Conservation (phyloP, 2,888 invertebrate species). For the Aromia moschata region DNA sequence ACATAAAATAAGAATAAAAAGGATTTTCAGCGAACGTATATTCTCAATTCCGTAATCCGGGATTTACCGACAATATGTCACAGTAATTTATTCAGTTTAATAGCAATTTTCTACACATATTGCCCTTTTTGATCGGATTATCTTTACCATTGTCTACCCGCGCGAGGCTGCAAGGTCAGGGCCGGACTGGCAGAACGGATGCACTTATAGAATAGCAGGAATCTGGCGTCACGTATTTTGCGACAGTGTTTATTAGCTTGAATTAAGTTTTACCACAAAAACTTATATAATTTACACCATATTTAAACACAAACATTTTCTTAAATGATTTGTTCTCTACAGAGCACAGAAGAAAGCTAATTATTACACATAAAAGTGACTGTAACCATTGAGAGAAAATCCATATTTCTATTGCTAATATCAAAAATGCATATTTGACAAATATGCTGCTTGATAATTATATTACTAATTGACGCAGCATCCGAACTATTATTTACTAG, state of each 20-base stretch:
- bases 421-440: too few relatives aligned
- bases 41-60: slow-evolving; percentile 55
- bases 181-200: neutral
- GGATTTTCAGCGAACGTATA: slow-evolving; percentile 33
- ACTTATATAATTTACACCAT: neutral
- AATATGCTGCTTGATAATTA: too few relatives aligned
- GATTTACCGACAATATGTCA: slow-evolving; percentile 54
- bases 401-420: too few relatives aligned
- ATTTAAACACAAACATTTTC: neutral
- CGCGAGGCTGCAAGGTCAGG: neutral
- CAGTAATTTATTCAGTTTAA: slow-evolving; percentile 60
- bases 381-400: too few relatives aligned
- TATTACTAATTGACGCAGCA: too few relatives aligned
- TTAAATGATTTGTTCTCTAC: neutral
- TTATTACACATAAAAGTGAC: too few relatives aligned
- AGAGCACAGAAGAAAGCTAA: neutral
- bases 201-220: neutral
- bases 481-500: too few relatives aligned
- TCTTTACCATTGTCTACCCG: slow-evolving; percentile 35
- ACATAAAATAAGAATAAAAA: slow-evolving; percentile 50
- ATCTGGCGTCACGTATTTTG: too few relatives aligned
- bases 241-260: too few relatives aligned
- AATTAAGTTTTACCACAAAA: too few relatives aligned
- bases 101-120: slow-evolving; percentile 61
- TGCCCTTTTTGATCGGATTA: slow-evolving; percentile 59